phyloP scores from a whole-genome alignment of 2,797 vertebrate genomes.

The Helicolenus hilgendorfi region DNA sequence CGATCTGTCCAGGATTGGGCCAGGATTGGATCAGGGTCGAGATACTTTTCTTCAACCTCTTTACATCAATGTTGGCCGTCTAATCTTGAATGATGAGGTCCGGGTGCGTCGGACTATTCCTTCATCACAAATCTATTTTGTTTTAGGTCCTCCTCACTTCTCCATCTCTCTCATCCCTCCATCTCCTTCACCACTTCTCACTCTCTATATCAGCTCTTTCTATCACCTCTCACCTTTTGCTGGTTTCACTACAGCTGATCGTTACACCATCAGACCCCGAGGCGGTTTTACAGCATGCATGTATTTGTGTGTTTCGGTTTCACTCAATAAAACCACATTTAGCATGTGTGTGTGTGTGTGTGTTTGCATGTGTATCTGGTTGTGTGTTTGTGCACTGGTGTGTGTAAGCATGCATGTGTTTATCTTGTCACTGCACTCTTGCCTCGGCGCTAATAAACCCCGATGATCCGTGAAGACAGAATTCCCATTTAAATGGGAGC shows the following conservation, averaged over 20 bases:
- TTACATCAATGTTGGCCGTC: not conserved
- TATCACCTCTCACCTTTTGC: not conserved
- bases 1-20: not conserved
- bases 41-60: not conserved
- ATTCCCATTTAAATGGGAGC: constrained; percentile 12
- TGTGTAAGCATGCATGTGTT: not conserved
- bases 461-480: constrained; percentile 1
- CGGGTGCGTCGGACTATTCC: no score
- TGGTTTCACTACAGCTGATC: not conserved
- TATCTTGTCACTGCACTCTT: not conserved
- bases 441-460: constrained; percentile 14
- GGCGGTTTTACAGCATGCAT: not conserved
- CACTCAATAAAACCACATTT: not conserved
- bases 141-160: not conserved
- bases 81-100: not conserved
- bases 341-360: not conserved
- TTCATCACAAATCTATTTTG: not conserved
- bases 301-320: not conserved
- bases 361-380: not conserved
- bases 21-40: not conserved
- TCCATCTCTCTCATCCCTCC: not conserved
- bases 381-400: not conserved
- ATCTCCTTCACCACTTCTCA: not conserved
- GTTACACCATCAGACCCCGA: not conserved
- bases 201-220: not conserved